These are phyloP conservation scores for Drosophila stalkeri DNA, from an alignment of 2,888 invertebrate genomes.

Conservation along the genomic window DNA sequence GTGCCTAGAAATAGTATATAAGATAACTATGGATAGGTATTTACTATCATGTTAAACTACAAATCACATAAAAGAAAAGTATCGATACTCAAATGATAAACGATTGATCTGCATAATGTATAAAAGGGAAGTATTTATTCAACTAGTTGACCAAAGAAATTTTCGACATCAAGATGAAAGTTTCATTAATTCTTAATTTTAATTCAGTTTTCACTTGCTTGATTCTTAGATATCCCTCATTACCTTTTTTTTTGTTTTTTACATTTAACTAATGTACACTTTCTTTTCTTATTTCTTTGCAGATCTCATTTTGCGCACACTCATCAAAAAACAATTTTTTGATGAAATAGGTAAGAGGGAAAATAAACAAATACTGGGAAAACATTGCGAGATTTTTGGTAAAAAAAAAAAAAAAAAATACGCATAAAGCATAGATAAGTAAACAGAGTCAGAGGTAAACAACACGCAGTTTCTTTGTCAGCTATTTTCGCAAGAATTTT, in stretches of 20 bases:
- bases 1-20: not conserved
- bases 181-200: not conserved
- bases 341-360: not conserved
- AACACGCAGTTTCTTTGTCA: conserved; percentile 25
- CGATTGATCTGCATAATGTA: not conserved
- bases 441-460: conserved; percentile 30
- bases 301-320: not conserved
- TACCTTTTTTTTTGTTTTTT: too few species aligned
- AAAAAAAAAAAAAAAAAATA: too few species aligned
- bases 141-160: not conserved
- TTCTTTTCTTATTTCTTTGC: not conserved
- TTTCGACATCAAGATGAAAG: not conserved
- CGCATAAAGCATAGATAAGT: conserved; percentile 19
- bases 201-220: not conserved
- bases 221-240: not conserved
- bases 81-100: not conserved
- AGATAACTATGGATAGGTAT: not conserved
- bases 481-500: conserved; percentile 30
- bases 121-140: not conserved
- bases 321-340: conserved; percentile 16
- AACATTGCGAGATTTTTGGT: conserved; percentile 6
- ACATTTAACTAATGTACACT: not conserved
- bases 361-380: conserved; percentile 4
- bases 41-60: too few species aligned
- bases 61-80: not conserved